phyloP scores from a whole-genome alignment of 2,888 invertebrate species.

The Chaitophorus viminalis region DNA sequence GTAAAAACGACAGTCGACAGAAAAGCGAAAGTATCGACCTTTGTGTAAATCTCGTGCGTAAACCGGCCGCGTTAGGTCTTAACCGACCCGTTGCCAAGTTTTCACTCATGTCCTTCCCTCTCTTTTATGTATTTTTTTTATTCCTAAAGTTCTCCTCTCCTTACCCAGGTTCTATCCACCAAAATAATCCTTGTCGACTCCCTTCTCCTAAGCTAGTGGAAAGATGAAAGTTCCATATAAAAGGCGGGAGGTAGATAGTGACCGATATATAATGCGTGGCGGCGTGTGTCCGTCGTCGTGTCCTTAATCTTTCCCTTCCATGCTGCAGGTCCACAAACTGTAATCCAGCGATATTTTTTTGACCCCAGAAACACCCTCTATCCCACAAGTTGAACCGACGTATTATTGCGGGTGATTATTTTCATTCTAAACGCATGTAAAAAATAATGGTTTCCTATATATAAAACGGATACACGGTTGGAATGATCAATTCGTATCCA shows the following conservation, averaged over 20 bases:
- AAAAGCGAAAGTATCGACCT: constrained; percentile 59
- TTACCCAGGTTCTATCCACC: background rate
- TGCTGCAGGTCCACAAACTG: background rate
- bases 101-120: constrained; percentile 40
- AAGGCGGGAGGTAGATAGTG: constrained; percentile 16
- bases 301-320: constrained; percentile 40
- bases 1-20: constrained; percentile 21
- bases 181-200: constrained; percentile 50
- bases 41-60: too few species aligned
- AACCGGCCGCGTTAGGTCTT: constrained; percentile 53
- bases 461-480: constrained; percentile 45
- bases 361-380: background rate
- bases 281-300: constrained; percentile 36
- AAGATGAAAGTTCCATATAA: background rate
- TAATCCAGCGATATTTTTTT: constrained; percentile 42
- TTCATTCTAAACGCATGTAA: constrained; percentile 46
- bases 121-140: constrained; percentile 21
- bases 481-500: constrained; percentile 47
- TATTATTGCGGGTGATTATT: constrained; percentile 33
- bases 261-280: constrained; percentile 45
- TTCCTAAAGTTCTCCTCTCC: constrained; percentile 16
- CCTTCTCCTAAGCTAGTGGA: background rate
- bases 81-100: constrained; percentile 61
- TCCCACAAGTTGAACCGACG: background rate
- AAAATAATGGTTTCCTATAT: background rate